phyloP scores from a whole-genome alignment of 2,113 vertebrate genomes.

The Daphoenositta chrysoptera region DNA sequence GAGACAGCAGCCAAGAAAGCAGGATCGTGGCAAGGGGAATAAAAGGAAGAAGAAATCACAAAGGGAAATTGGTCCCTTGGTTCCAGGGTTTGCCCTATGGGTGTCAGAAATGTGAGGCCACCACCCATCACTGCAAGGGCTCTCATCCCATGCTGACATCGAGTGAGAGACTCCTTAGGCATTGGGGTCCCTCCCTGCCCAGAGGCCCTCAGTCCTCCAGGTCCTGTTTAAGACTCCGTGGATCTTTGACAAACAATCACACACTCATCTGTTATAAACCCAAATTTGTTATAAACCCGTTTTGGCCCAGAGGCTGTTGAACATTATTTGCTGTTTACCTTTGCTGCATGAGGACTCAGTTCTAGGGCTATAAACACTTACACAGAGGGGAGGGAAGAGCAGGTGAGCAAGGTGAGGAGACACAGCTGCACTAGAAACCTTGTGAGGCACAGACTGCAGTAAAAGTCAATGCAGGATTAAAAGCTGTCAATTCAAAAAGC shows the following conservation, averaged over 20 bases:
- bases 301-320: background rate
- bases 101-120: background rate
- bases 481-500: background rate
- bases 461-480: background rate
- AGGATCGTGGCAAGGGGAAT: background rate
- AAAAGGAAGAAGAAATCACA: background rate
- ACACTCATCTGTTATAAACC: fast-evolving
- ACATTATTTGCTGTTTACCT: background rate
- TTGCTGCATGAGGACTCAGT: background rate
- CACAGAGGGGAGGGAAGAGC: background rate
- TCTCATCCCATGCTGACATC: fast-evolving
- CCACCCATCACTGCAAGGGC: background rate
- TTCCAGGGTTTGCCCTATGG: background rate
- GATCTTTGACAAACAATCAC: background rate
- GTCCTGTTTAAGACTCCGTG: background rate
- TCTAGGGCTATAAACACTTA: background rate
- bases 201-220: background rate
- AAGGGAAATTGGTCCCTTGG: background rate
- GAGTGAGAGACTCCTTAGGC: fast-evolving
- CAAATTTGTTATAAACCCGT: background rate
- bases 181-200: background rate
- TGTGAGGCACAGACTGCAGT: background rate
- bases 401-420: background rate
- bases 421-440: background rate
- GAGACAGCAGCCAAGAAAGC: background rate